phyloP scores from a whole-genome alignment of 2,888 invertebrate species.

The Kuschelorhynchus macadamiae region DNA sequence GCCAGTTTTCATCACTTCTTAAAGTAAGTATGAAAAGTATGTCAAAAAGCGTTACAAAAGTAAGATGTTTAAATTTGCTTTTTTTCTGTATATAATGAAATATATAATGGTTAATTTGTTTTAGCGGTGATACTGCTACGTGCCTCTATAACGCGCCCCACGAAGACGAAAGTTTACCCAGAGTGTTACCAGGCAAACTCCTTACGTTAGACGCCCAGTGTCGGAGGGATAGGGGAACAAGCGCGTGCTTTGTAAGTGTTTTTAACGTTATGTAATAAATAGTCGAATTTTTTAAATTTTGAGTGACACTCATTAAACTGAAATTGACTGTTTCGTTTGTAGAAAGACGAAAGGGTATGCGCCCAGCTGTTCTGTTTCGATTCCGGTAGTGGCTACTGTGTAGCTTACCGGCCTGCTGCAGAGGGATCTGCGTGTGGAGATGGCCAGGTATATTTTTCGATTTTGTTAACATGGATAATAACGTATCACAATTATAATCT shows the following conservation, averaged over 20 bases:
- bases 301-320: too few species aligned
- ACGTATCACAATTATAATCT: too few species aligned
- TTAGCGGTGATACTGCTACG: slow-evolving; percentile 93
- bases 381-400: slow-evolving; percentile 94
- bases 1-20: slow-evolving; percentile 96
- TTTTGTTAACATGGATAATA: too few species aligned
- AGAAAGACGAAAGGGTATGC: slow-evolving; percentile 96
- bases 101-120: too few species aligned
- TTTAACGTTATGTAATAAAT: background rate
- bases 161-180: slow-evolving; percentile 90
- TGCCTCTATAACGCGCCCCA: slow-evolving; percentile 94
- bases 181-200: slow-evolving; percentile 90
- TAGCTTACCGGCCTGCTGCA: slow-evolving; percentile 94
- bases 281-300: too few species aligned
- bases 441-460: slow-evolving; percentile 79
- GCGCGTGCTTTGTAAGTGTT: slow-evolving; percentile 77
- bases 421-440: slow-evolving; percentile 95
- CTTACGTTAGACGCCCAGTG: slow-evolving; percentile 94
- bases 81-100: too few species aligned
- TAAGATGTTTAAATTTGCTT: background rate
- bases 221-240: slow-evolving; percentile 85
- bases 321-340: slow-evolving; percentile 63
- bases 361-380: slow-evolving; percentile 96
- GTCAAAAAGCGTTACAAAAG: too few species aligned
- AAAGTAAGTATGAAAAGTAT: slow-evolving; percentile 86